These are phyloP conservation scores for Drosophila pseudoobscura DNA, from an alignment of 1,140 invertebrate species.

Conservation along the genomic window DNA sequence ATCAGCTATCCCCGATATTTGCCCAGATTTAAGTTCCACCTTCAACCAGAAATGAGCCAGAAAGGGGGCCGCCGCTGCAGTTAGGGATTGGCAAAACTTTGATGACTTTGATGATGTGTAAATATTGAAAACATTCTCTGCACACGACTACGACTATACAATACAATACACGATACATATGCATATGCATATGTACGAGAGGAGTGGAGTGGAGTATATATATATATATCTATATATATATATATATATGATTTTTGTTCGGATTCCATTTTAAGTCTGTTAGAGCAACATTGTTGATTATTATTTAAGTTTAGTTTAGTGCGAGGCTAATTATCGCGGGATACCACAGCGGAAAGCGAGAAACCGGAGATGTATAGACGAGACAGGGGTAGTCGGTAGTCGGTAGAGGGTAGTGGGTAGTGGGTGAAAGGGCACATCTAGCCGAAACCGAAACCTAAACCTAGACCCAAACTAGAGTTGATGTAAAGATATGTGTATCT, in stretches of 20 bases:
- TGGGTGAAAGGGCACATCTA: no score
- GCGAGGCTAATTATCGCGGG: slow-evolving; percentile 66
- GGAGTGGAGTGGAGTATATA: not conserved
- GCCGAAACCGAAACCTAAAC: slow-evolving; percentile 5
- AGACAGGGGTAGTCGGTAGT: no score
- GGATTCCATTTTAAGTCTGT: slow-evolving; percentile 74
- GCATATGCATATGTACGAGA: not conserved
- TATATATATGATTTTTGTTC: slow-evolving; percentile 54
- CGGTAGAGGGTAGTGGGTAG: no score
- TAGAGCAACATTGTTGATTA: slow-evolving; percentile 82
- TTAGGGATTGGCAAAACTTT: slow-evolving; percentile 36
- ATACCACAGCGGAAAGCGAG: slow-evolving; percentile 19
- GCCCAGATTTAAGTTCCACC: no score
- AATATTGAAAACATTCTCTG: slow-evolving; percentile 53
- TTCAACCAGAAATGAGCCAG: no score
- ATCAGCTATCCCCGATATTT: no score
- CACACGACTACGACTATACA: slow-evolving; percentile 30
- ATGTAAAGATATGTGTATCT: slow-evolving; percentile 34
- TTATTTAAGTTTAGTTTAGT: slow-evolving; percentile 83
- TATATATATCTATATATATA: slow-evolving; percentile 12
- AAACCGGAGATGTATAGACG: slow-evolving; percentile 25
- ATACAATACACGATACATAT: not conserved
- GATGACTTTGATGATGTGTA: slow-evolving; percentile 55
- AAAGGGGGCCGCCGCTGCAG: not conserved
- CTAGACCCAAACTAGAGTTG: slow-evolving; percentile 13